A percentile compares a stretch with the other conserved stretches of the same genome.
phyloP scores from a whole-genome alignment of 2,888 invertebrate genomes.

The Limenitis camilla region DNA sequence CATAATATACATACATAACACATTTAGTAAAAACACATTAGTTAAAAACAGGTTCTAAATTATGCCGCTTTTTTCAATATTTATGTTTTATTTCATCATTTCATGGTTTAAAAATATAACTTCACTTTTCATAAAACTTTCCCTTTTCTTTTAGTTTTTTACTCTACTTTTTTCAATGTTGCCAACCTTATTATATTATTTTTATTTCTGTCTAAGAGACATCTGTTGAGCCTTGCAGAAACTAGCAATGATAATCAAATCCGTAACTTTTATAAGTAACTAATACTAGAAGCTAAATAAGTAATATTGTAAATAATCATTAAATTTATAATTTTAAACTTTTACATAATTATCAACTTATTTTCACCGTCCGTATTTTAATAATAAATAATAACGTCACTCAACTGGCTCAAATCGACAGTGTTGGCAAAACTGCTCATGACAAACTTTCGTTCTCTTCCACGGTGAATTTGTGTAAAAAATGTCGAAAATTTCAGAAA shows the following conservation, averaged over 20 bases:
- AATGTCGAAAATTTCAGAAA: conserved; percentile 28
- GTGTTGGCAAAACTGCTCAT: conserved; percentile 47
- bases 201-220: conserved; percentile 4
- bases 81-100: not conserved
- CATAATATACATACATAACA: no score
- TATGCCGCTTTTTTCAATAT: no score
- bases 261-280: not conserved
- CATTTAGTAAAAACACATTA: no score
- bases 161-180: conserved; percentile 9
- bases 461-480: conserved; percentile 40
- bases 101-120: not conserved
- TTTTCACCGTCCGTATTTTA: not conserved
- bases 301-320: not conserved
- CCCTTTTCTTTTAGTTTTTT: conserved; percentile 9
- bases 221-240: conserved; percentile 9
- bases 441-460: conserved; percentile 59
- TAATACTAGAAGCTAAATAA: not conserved
- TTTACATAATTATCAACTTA: not conserved
- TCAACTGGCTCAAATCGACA: conserved; percentile 13
- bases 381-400: not conserved
- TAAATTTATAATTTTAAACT: not conserved
- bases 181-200: conserved; percentile 1
- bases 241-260: conserved; percentile 1
- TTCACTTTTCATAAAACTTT: conserved; percentile 14
- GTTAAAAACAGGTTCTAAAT: no score